Base-by-base conservation (phyloP, 1,140 invertebrate species). In the Phenacoccus solenopsis region DNA sequence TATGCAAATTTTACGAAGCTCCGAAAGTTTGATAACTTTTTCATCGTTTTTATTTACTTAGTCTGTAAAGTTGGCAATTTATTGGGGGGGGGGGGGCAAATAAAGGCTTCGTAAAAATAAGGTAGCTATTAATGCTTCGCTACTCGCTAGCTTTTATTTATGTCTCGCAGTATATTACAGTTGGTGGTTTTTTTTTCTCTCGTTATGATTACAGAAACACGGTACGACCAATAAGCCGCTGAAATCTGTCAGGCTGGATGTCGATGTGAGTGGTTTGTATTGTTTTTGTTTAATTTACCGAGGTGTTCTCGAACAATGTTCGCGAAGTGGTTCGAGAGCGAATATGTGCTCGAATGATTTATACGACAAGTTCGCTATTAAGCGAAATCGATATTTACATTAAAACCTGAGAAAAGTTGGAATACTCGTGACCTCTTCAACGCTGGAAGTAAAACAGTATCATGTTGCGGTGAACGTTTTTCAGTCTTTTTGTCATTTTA, bases 151-250 rank as follows among this genome's bases (percentile, higher is more conserved):
- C 12, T 49, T 49, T 49, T 16, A 49, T 49, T 49, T 49, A 49
- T 49, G 1, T 22, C 22, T 24, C 1, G 21, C 10, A 24, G 13
- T 38, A 13, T 21, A 4, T 38, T 20, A 49, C 16, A 49, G 16
- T 49, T 16, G 5, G 38, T 49, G 5, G 13, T 32, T 32, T 7
- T 32, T 32, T 32, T 24, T 57, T 20, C 10, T 68, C 35, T 69
- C 56, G 68, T 69, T 72, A 75, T 77, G 75, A 27, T 81, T 79
- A 67, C 78, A 97, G 94, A 97, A 97, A 88, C 94, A 98, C 79
- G 95, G 95, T 67, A 94, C 93, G 67, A 97, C 94, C 27, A 90
- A 88, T 74, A 97, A 97, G 81, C 90, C 92, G n/a, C 79, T 96
- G 71, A 96, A 97, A 81, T 90, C 93, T 35, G 90, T 89, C 4